phyloP scores from a whole-genome alignment of 2,888 invertebrate species.

The Spodoptera picta region DNA sequence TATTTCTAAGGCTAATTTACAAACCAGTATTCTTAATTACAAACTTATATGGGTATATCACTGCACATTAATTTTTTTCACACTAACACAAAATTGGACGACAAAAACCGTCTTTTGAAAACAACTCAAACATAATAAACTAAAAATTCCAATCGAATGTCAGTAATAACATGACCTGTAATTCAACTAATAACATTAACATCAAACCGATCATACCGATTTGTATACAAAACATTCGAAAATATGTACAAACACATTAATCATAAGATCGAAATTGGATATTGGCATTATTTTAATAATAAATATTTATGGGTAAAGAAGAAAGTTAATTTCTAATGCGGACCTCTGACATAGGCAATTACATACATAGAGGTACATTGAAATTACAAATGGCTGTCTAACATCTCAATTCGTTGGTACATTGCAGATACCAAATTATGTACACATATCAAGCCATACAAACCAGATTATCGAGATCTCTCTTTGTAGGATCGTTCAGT shows the following conservation, averaged over 20 bases:
- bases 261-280: constrained; percentile 53
- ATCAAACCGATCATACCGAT: constrained; percentile 2
- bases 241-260: constrained; percentile 52
- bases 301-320: constrained; percentile 49
- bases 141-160: constrained; percentile 15
- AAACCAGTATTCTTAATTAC: too few species aligned
- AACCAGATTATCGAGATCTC: too few species aligned
- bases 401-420: constrained; percentile 60
- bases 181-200: constrained; percentile 28
- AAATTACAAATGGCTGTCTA: constrained; percentile 61
- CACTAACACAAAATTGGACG: not conserved
- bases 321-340: constrained; percentile 56
- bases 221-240: constrained; percentile 25
- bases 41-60: too few species aligned
- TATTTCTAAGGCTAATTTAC: too few species aligned
- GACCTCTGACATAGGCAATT: constrained; percentile 78
- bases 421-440: constrained; percentile 9
- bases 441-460: too few species aligned
- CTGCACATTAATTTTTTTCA: not conserved
- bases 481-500: constrained; percentile 50
- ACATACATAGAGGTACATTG: constrained; percentile 70
- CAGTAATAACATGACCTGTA: constrained; percentile 26
- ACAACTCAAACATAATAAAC: constrained; percentile 17
- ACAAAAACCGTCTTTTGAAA: constrained; percentile 12
- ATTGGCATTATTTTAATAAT: constrained; percentile 57